Percentiles rank a stretch among this genome's conserved stretches.
These are phyloP conservation scores for Ellobium chinense DNA, from an alignment of 2,888 invertebrate species.

Conservation along the genomic window DNA sequence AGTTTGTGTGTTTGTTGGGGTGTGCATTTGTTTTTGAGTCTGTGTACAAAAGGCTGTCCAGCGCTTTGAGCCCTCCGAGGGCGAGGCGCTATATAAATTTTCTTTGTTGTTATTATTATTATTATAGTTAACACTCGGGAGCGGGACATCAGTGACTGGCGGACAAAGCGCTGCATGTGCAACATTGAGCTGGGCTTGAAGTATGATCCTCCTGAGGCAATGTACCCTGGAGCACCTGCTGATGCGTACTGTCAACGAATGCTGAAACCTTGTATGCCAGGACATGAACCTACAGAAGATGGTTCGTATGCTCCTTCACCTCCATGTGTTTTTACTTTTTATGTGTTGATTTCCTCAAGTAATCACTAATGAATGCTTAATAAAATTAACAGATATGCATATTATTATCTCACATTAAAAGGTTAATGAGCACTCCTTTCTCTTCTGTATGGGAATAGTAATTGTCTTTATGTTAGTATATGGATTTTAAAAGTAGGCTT, in stretches of 20 bases:
- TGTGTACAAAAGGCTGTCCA: neutral
- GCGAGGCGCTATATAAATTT: neutral
- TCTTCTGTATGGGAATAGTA: no score
- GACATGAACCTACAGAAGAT: slow-evolving; percentile 25
- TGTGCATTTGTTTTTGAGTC: neutral
- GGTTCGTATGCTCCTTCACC: slow-evolving; percentile 4
- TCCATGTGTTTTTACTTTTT: neutral
- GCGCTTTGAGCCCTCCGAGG: neutral
- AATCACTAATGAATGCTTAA: no score
- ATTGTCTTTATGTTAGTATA: no score
- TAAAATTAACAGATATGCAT: no score
- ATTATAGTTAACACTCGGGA: neutral
- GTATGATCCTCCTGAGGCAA: slow-evolving; percentile 11
- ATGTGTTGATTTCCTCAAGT: no score
- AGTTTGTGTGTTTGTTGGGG: no score
- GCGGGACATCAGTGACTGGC: neutral
- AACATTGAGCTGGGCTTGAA: slow-evolving; percentile 31
- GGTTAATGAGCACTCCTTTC: no score
- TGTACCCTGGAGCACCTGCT: neutral
- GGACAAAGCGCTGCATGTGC: slow-evolving; percentile 38
- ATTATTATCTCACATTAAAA: no score
- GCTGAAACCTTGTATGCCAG: neutral
- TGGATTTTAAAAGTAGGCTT: no score
- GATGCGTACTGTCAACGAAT: slow-evolving; percentile 32
- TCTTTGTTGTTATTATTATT: neutral